phyloP scores from a whole-genome alignment of 2,888 invertebrate genomes.

The Drosophila formosana region DNA sequence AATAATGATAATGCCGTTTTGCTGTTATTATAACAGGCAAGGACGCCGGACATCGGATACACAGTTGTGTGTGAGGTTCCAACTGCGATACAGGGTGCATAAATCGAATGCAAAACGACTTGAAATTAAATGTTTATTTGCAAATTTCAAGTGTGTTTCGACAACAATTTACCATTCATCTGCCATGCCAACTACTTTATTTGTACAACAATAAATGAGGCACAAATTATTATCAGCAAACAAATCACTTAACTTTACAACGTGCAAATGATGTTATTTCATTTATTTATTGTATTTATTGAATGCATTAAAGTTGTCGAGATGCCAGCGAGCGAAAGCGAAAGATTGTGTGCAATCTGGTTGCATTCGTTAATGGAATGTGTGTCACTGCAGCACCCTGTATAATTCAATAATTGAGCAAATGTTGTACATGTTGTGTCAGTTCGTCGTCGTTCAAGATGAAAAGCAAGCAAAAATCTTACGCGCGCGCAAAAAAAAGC shows the following conservation, averaged over 20 bases:
- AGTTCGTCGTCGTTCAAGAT: constrained; percentile 47
- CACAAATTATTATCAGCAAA: too few relatives aligned
- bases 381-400: constrained; percentile 56
- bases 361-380: background rate
- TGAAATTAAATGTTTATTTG: too few relatives aligned
- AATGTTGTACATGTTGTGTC: constrained; percentile 67
- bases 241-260: too few relatives aligned
- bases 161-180: too few relatives aligned
- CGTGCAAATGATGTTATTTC: background rate
- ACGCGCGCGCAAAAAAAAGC: constrained; percentile 49
- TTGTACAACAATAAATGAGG: too few relatives aligned
- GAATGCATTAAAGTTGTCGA: too few relatives aligned
- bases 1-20: constrained; percentile 31
- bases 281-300: too few relatives aligned
- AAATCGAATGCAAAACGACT: too few relatives aligned
- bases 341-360: background rate
- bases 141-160: too few relatives aligned
- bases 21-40: constrained; percentile 54
- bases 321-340: background rate
- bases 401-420: constrained; percentile 65
- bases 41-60: constrained; percentile 54
- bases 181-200: too few relatives aligned
- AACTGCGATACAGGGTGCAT: constrained; percentile 51
- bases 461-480: constrained; percentile 67
- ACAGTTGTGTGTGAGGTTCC: constrained; percentile 5